These are phyloP conservation scores for Romanogobio albipinnatus DNA, from an alignment of 2,113 vertebrate genomes.

Conservation along the genomic window DNA sequence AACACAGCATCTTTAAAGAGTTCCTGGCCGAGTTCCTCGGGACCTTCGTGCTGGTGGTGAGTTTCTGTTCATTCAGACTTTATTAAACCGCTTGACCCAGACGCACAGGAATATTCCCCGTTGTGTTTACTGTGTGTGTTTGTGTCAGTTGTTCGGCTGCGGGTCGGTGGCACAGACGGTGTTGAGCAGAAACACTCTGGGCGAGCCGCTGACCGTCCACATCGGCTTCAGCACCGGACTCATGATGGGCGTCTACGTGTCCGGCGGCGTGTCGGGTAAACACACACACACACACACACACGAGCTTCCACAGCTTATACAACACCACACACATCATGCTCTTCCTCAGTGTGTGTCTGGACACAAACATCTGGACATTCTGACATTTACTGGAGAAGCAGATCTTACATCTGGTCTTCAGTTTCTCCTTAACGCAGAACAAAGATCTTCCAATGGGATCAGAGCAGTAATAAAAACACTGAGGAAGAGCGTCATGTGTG, in stretches of 20 bases:
- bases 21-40: slow-evolving; percentile 91
- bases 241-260: slow-evolving; percentile 83
- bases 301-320: background rate
- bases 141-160: slow-evolving; percentile 80
- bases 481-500: too few species aligned
- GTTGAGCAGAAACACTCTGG: slow-evolving; percentile 84
- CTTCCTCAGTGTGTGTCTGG: background rate
- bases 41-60: slow-evolving; percentile 91
- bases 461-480: too few species aligned
- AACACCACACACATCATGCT: background rate
- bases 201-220: slow-evolving; percentile 79
- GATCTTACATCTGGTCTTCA: too few species aligned
- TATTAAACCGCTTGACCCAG: background rate
- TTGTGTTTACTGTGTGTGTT: background rate
- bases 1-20: slow-evolving; percentile 86
- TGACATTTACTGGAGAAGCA: too few species aligned
- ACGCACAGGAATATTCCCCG: background rate
- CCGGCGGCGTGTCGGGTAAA: slow-evolving; percentile 92
- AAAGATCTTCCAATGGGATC: too few species aligned
- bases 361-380: too few species aligned
- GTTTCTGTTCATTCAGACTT: slow-evolving; percentile 61
- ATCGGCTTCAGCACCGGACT: slow-evolving; percentile 88
- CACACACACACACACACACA: background rate
- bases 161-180: slow-evolving; percentile 87
- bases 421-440: too few species aligned